Evolutionary conservation across 1,140 invertebrate genomes (phyloP), one percentile per base, ranked within the genome.

Genomic region (Delia radicum): DNA sequence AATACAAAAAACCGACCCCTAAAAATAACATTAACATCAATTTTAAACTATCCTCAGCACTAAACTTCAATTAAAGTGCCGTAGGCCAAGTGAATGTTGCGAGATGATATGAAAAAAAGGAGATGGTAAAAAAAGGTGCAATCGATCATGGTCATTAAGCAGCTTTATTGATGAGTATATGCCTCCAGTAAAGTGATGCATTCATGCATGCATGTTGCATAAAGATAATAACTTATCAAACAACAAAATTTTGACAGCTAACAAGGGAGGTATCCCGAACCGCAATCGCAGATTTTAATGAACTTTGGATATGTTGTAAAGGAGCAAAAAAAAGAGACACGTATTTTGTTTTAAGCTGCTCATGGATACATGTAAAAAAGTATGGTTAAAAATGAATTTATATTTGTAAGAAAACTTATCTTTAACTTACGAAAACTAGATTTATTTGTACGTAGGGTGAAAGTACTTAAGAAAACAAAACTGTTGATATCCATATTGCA

Each of bases 141-240:
- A 74, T 74, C 73, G 73, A 74, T 74, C 73, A 62, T 74, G 73
- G 48, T 74, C 73, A 74, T 37, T 62, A 55, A 37, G 48, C 73
- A 74, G 29, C 73, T 33, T 74, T 74, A 74, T 74, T 74, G 73
- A 74, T 74, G 73, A 74, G 73, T 74, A 33, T 74, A 55, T 69
- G 65, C 65, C 65, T 69, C 65, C 65, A 69, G 65, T 37, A 69
- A 69, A 69, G 65, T 69, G 65, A 69, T 69, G 65, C 65, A 69
- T 74, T 74, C 61, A 74, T 62, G 73, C 48, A 55, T 74, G 55
- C 29, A 63, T 74, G 73, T 48, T 73, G 71, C 37, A 69, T 69
- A 69, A 48, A 61, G 73, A 74, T 63, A 74, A 63, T 63, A 74
- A 62, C 73, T 74, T 62, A 33, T 55, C 37, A 48, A 28, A 62